Conservation (phyloP, 2,797 vertebrate species). For the Yasuhikotakia modesta region DNA sequence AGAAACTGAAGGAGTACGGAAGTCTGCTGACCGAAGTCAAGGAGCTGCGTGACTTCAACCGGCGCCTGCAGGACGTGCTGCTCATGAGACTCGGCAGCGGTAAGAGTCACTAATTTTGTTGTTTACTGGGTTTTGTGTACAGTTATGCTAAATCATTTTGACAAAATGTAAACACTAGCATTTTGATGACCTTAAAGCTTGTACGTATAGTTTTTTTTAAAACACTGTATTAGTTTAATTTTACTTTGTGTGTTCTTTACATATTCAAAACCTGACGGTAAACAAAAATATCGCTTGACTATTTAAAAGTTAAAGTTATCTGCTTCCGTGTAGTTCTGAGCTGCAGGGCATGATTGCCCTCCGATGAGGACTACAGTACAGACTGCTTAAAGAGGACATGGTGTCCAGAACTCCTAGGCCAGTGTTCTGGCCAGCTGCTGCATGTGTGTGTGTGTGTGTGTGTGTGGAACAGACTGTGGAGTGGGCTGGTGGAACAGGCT, state of each 20-base stretch:
- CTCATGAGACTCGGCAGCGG: slow-evolving; percentile 96
- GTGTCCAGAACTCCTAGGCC: slow-evolving; percentile 36
- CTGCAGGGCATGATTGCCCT: slow-evolving; percentile 1
- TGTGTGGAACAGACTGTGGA: slow-evolving; percentile 39
- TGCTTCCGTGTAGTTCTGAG: neutral
- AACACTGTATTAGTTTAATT: too few relatives aligned
- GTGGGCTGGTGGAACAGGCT: slow-evolving; percentile 69
- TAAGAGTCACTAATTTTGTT: slow-evolving; percentile 70
- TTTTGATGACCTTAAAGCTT: too few relatives aligned
- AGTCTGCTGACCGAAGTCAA: slow-evolving; percentile 96
- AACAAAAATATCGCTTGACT: neutral
- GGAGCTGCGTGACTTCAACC: slow-evolving; percentile 97
- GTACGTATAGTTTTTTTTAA: too few relatives aligned
- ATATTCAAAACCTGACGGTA: neutral
- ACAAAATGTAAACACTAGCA: too few relatives aligned
- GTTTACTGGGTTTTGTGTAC: neutral
- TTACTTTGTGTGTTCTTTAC: too few relatives aligned
- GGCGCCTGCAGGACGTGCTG: slow-evolving; percentile 95
- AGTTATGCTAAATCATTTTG: too few relatives aligned
- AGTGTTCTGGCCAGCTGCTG: slow-evolving; percentile 50
- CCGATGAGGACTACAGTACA: slow-evolving; percentile 26
- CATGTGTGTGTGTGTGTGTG: slow-evolving; percentile 2
- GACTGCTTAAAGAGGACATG: slow-evolving; percentile 47
- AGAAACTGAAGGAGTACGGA: slow-evolving; percentile 97
- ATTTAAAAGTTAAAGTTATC: neutral